Conservation (phyloP, 2,888 invertebrate genomes). For the Phalera bucephala region DNA sequence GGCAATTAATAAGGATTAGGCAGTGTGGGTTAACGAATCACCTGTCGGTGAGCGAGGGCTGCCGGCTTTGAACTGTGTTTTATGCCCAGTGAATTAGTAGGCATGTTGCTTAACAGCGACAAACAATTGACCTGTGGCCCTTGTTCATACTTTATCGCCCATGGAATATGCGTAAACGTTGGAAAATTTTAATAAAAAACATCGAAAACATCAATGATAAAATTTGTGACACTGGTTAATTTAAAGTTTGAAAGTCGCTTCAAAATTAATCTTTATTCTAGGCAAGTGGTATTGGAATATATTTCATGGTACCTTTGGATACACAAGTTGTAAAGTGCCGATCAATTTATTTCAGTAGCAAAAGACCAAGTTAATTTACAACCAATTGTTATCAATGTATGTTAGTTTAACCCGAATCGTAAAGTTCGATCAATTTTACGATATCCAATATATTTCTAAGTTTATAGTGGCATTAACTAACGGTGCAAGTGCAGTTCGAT, state of each 20-base stretch:
- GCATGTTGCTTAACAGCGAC: constrained; percentile 23
- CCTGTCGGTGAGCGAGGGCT: constrained; percentile 50
- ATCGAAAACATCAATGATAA: too few species aligned
- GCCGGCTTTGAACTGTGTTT: constrained; percentile 42
- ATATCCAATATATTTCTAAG: constrained; percentile 11
- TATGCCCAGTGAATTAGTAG: constrained; percentile 24
- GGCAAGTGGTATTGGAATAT: too few species aligned
- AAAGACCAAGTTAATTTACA: not conserved
- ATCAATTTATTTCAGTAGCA: not conserved
- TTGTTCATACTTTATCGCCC: constrained; percentile 8
- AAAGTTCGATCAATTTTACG: constrained; percentile 11
- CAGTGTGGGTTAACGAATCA: constrained; percentile 62
- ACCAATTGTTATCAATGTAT: not conserved
- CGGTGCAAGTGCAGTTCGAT: constrained; percentile 18
- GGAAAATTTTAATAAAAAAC: too few species aligned
- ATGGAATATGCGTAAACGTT: too few species aligned
- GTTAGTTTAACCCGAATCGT: not conserved
- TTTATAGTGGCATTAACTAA: constrained; percentile 20
- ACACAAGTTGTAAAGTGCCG: not conserved
- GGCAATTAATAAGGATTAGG: constrained; percentile 75
- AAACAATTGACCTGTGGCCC: constrained; percentile 25
- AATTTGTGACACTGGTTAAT: too few species aligned
- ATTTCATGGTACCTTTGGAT: too few species aligned
- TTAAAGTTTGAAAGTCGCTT: too few species aligned
- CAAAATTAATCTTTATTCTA: too few species aligned